These are phyloP conservation scores for Coleophora deauratella DNA, from an alignment of 2,888 invertebrate genomes.

Conservation along the genomic window DNA sequence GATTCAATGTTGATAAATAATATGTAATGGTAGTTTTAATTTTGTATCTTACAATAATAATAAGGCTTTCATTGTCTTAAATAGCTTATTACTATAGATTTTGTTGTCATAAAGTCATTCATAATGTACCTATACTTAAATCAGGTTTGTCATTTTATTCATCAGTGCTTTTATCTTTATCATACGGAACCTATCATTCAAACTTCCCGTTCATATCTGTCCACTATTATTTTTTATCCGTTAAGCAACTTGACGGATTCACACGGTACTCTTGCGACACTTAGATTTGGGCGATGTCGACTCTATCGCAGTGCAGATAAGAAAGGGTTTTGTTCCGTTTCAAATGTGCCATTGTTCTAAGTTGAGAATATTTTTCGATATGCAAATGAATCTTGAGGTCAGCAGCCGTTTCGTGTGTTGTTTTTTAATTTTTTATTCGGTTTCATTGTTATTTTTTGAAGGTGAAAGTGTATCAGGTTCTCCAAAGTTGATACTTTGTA, in stretches of 20 bases:
- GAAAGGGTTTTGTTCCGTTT: conserved; percentile 56
- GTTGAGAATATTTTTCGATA: conserved; percentile 45
- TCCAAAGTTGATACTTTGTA: too few species aligned
- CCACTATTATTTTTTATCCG: conserved; percentile 33
- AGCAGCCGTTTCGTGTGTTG: conserved; percentile 17
- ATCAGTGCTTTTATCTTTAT: too few species aligned
- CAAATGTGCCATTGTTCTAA: conserved; percentile 59
- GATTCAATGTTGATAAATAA: too few species aligned
- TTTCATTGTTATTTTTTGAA: conserved; percentile 12
- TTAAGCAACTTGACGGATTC: conserved; percentile 48
- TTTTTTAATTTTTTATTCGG: conserved; percentile 4
- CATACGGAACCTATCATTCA: too few species aligned
- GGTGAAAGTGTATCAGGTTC: conserved; percentile 14
- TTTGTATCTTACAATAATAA: too few species aligned
- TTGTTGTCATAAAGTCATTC: too few species aligned
- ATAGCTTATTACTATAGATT: too few species aligned
- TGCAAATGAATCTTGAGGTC: conserved; percentile 37
- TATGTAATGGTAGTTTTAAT: too few species aligned
- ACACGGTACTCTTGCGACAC: conserved; percentile 65
- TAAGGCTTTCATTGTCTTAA: too few species aligned
- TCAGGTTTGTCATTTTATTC: too few species aligned
- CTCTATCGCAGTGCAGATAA: conserved; percentile 38
- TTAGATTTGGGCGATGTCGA: conserved; percentile 49
- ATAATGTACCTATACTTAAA: too few species aligned
- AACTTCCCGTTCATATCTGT: too few species aligned